Evolutionary conservation across 2,797 vertebrate genomes (phyloP).

Genomic region (Sebastes minor): DNA sequence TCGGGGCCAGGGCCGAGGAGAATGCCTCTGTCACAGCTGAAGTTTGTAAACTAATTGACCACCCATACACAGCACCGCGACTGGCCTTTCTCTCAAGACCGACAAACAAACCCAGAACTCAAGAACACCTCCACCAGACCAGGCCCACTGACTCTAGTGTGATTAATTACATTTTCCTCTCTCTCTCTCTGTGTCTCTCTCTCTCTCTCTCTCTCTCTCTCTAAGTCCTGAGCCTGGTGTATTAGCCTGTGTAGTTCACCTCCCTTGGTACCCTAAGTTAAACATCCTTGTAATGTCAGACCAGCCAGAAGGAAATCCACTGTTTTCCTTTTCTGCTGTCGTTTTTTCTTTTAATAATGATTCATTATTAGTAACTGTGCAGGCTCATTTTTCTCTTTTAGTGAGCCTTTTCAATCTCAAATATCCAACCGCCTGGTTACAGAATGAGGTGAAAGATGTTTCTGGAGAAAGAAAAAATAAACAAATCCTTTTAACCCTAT

Average conservation of each 20-base stretch:
- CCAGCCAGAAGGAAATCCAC: slow-evolving; percentile 64
- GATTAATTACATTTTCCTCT: slow-evolving; percentile 77
- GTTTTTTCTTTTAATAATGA: slow-evolving; percentile 58
- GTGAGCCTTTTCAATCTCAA: slow-evolving; percentile 60
- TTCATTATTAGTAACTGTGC: slow-evolving; percentile 48
- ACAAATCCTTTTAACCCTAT: slow-evolving; percentile 45
- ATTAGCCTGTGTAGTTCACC: slow-evolving; percentile 64
- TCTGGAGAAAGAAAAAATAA: slow-evolving; percentile 45
- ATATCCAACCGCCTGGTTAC: slow-evolving; percentile 45
- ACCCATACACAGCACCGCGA: slow-evolving; percentile 73
- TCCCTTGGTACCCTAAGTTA: slow-evolving; percentile 66
- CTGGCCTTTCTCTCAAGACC: slow-evolving; percentile 61
- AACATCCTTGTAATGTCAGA: slow-evolving; percentile 72
- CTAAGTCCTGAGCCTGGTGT: slow-evolving; percentile 32
- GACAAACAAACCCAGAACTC: slow-evolving; percentile 56
- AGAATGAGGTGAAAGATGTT: slow-evolving; percentile 58
- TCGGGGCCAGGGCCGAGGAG: slow-evolving; percentile 46
- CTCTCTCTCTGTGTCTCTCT: slow-evolving; percentile 4
- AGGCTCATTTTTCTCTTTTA: slow-evolving; percentile 43
- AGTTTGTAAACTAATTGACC: slow-evolving; percentile 82
- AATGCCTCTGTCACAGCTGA: slow-evolving; percentile 76
- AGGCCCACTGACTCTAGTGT: slow-evolving; percentile 54
- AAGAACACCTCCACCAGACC: slow-evolving; percentile 60
- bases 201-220: slow-evolving; percentile 17
- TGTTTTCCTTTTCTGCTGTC: slow-evolving; percentile 66